Base-by-base conservation (phyloP, 1,140 invertebrate species). In the Drosophila tsacasi region DNA sequence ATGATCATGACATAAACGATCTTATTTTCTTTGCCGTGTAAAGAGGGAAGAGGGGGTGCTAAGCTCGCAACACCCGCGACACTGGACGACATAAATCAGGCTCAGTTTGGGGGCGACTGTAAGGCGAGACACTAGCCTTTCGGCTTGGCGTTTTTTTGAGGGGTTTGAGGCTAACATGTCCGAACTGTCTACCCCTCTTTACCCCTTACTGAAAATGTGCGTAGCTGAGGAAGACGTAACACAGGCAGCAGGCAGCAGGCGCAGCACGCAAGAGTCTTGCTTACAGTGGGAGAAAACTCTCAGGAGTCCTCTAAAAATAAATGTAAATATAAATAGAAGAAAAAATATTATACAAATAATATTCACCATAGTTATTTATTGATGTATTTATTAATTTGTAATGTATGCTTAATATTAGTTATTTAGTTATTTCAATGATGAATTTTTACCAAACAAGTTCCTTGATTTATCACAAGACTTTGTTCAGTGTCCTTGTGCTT, bases 31-130 rank as follows among this genome's bases (percentile, higher is more conserved):
- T 55, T 55, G 1, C 21, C 23, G 62, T 44, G 40, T 57, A 4
- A n/a, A 39, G 46, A 40, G 58, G 64, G 27, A 25, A 50, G 25
- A 21, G 37, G 71, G 37, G 50, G 59, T 57, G 32, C 32, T 39
- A 23, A 61, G 72, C 84, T 83, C 73, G 84, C 84, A 87, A 84
- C 83, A 89, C 83, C 83, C 83, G 83, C 83, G 83, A 89, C 84
- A 89, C 80, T 89, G 79, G 47, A 63, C 77, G 72, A 84, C 80
- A 87, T 87, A 87, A 89, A 87, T 87, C 83, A 89, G 65, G 60
- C 65, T 50, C 49, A 59, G 44, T 39, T 39, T 58, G 55, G 46
- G 47, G 67, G 67, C 62, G 67, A 67, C 77, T 60, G 82, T 78
- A 83, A 87, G 64, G 68, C 58, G 77, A 87, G 83, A 83, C 80